Conservation (phyloP, 2,888 invertebrate species). For the Phanerotoma sp. region DNA sequence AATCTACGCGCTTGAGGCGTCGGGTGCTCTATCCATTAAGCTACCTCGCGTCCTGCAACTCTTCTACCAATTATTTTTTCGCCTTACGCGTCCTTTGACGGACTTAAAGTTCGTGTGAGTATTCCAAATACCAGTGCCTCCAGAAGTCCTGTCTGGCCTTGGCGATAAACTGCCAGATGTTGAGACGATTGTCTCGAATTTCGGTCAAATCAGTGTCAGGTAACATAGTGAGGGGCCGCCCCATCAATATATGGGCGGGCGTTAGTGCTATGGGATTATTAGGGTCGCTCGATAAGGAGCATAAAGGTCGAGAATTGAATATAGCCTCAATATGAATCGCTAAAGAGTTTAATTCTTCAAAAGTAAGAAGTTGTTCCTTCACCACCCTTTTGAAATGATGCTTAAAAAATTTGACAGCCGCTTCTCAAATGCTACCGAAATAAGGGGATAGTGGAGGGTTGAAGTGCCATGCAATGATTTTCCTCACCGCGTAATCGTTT, state of each 20-base stretch:
- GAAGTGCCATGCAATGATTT: no score
- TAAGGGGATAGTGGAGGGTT: slow-evolving; percentile 24
- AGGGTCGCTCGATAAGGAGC: slow-evolving; percentile 23
- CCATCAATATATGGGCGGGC: slow-evolving; percentile 42
- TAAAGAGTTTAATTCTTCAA: slow-evolving; percentile 25
- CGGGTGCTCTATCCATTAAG: no score
- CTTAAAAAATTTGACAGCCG: slow-evolving; percentile 27
- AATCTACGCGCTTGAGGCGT: no score
- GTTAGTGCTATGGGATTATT: slow-evolving; percentile 27
- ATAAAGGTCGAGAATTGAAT: slow-evolving; percentile 25
- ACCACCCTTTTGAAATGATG: slow-evolving; percentile 25
- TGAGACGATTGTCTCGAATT: slow-evolving; percentile 34
- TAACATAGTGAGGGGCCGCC: no score
- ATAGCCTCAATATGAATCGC: slow-evolving; percentile 24
- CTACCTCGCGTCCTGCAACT: no score
- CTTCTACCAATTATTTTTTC: no score
- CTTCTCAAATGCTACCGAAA: slow-evolving; percentile 31
- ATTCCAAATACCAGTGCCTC: slow-evolving; percentile 37
- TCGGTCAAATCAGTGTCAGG: slow-evolving; percentile 27
- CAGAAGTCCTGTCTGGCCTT: slow-evolving; percentile 35
- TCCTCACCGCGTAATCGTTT: slow-evolving; percentile 3
- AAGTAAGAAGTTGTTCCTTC: slow-evolving; percentile 12
- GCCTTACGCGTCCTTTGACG: slow-evolving; percentile 36
- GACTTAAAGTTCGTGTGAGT: slow-evolving; percentile 36
- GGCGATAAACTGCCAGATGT: slow-evolving; percentile 33